Evolutionary conservation across 2,797 vertebrate genomes (phyloP).

Genomic region (Bufotes viridis): DNA sequence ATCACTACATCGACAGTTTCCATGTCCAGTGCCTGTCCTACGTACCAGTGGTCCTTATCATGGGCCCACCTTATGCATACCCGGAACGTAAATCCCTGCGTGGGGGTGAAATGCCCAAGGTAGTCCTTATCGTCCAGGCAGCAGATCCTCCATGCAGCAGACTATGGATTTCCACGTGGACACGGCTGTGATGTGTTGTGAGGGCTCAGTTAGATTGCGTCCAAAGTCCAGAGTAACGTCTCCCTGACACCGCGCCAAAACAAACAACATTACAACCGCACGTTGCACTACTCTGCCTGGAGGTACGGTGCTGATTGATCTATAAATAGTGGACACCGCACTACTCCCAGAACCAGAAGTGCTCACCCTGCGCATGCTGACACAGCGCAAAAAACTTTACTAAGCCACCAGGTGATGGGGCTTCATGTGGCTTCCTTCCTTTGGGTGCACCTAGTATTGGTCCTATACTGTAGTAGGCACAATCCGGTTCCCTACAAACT

Average conservation of each 20-base stretch:
- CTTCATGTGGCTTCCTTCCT: too few relatives aligned
- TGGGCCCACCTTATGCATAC: not conserved
- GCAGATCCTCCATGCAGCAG: not conserved
- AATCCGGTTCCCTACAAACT: too few relatives aligned
- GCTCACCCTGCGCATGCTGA: not conserved
- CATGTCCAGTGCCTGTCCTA: not conserved
- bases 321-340: not conserved
- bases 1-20: too few relatives aligned
- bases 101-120: not conserved
- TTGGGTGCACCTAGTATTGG: too few relatives aligned
- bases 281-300: not conserved
- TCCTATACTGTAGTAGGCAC: too few relatives aligned
- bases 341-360: not conserved
- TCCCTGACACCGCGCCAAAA: conserved; percentile 47
- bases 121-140: not conserved
- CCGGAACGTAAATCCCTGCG: not conserved
- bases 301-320: not conserved
- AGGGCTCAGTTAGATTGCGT: conserved; percentile 38
- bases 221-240: conserved; percentile 44
- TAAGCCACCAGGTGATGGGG: too few relatives aligned
- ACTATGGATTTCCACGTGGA: conserved; percentile 28
- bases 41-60: not conserved
- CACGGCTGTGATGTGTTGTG: not conserved
- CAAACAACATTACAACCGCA: conserved; percentile 35
- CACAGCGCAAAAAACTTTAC: not conserved